phyloP scores from a whole-genome alignment of 2,113 vertebrate species.

The Picathartes gymnocephalus region DNA sequence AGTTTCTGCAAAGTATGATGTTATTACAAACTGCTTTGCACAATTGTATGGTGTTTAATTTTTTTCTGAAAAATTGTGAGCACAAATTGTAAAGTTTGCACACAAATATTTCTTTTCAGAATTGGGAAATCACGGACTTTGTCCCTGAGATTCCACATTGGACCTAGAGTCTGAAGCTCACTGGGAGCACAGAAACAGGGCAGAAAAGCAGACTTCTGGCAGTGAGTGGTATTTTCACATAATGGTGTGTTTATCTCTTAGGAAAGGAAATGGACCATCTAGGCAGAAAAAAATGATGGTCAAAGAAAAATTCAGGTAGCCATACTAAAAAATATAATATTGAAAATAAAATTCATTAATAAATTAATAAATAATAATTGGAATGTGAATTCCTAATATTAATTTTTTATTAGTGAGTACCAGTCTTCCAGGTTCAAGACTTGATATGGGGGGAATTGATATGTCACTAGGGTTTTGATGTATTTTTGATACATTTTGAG shows the following conservation, averaged over 20 bases:
- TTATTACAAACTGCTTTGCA: background rate
- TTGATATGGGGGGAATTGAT: background rate
- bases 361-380: background rate
- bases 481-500: background rate
- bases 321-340: background rate
- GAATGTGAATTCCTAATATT: background rate
- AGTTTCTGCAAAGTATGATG: background rate
- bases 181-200: background rate
- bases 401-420: background rate
- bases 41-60: background rate
- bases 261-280: background rate
- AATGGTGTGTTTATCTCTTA: background rate
- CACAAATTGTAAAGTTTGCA: background rate
- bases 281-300: background rate
- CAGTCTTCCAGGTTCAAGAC: background rate
- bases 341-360: background rate
- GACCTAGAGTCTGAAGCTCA: background rate
- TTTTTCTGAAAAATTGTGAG: background rate
- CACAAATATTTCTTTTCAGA: background rate
- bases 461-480: background rate
- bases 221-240: background rate
- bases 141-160: background rate
- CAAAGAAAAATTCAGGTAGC: background rate
- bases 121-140: background rate
- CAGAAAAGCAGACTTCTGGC: background rate